A percentile compares a stretch with the other conserved stretches of the same genome.
phyloP scores from a whole-genome alignment of 2,797 vertebrate species.

The Catostomus latipinnis region DNA sequence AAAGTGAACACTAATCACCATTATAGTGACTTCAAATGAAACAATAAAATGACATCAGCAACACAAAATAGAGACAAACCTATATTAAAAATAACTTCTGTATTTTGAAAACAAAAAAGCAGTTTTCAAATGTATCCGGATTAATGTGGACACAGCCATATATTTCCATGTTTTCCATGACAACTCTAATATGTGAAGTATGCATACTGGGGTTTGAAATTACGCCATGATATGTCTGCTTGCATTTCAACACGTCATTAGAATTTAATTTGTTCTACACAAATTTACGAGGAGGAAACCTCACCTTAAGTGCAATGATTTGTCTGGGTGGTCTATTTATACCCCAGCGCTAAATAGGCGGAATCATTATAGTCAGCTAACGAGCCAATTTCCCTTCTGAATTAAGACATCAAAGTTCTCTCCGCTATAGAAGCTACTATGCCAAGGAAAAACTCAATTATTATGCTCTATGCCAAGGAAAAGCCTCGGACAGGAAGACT shows the following conservation, averaged over 20 bases:
- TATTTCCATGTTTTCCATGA: too few species aligned
- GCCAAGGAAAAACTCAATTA: conserved; percentile 52
- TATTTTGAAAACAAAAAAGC: too few species aligned
- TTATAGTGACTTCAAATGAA: too few species aligned
- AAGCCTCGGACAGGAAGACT: background rate
- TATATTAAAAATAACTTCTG: too few species aligned
- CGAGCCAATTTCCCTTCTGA: conserved; percentile 69
- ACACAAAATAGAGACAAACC: too few species aligned
- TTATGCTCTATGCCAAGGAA: conserved; percentile 12
- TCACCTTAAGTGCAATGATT: conserved; percentile 66
- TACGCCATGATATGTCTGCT: background rate
- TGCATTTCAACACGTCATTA: background rate
- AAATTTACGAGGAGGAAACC: conserved; percentile 53
- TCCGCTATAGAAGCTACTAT: conserved; percentile 46
- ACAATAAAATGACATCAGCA: too few species aligned
- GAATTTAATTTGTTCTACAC: conserved; percentile 27
- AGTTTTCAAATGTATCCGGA: too few species aligned
- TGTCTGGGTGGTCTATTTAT: conserved; percentile 77
- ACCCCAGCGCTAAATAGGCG: conserved; percentile 70
- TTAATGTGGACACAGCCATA: too few species aligned
- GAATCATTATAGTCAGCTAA: conserved; percentile 72
- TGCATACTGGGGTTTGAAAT: too few species aligned
- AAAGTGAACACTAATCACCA: too few species aligned
- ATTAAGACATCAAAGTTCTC: conserved; percentile 74
- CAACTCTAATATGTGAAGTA: too few species aligned